phyloP scores from a whole-genome alignment of 2,113 vertebrate genomes.

The Vicugna pacos region DNA sequence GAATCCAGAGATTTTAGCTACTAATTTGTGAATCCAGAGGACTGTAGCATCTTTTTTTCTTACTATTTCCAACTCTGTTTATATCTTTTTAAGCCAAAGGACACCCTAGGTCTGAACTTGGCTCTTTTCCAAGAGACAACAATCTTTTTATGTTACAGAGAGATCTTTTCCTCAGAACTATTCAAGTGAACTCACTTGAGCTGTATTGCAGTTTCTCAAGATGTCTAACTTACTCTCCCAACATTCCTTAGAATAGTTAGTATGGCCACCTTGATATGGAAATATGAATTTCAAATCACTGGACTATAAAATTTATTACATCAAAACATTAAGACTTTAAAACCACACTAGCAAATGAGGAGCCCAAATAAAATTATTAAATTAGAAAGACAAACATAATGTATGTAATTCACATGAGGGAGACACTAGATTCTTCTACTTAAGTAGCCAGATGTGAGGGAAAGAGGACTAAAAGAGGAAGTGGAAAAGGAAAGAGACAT shows the following conservation, averaged over 20 bases:
- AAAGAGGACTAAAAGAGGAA: constrained; percentile 2
- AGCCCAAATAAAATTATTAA: neutral
- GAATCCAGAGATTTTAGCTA: neutral
- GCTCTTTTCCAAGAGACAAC: neutral
- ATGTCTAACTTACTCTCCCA: neutral
- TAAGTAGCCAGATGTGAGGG: neutral
- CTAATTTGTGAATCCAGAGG: neutral
- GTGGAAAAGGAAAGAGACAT: neutral
- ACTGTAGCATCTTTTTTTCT: neutral
- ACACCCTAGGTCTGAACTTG: neutral
- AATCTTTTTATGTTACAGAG: constrained; percentile 7
- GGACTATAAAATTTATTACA: neutral
- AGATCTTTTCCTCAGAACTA: neutral
- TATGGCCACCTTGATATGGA: neutral
- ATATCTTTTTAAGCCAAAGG: neutral
- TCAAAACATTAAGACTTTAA: neutral
- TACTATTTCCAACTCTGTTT: neutral
- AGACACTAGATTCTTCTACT: neutral
- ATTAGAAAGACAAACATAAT: constrained; percentile 19
- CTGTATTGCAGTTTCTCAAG: neutral
- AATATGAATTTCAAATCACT: constrained; percentile 50
- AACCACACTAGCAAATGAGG: neutral
- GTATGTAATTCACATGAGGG: neutral
- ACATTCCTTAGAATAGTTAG: neutral
- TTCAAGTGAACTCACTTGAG: neutral